Evolutionary conservation across 2,888 invertebrate genomes (phyloP), one percentile per base, ranked within the genome.

Genomic region (Luperina testacea): DNA sequence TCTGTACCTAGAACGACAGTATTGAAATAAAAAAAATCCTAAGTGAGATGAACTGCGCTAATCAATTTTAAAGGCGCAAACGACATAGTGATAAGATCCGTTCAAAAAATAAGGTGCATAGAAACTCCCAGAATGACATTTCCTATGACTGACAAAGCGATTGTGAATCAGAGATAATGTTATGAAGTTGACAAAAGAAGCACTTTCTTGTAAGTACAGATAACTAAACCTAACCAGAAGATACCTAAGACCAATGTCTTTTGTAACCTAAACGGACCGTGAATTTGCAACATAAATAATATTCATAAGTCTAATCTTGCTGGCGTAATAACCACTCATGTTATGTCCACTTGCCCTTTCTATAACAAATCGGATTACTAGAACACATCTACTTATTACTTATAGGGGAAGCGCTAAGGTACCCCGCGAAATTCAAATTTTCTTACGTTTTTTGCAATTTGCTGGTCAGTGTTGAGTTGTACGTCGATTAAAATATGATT

Each of bases 221-320:
- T 68, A 20, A 69, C 13, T 32, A 4, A 27, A 13, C 24, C 32
- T 7, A 69, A 51, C 48, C 32, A 69, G 0, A 27, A 69, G 8
- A 69, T 48, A 65, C 0, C 2, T n/a, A 59, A 11, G 24, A n/a
- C 5, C 0, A 0, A 59, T 17, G 53, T 17, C 1, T 57, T 65
- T 57, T 57, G 11, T 45, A 57, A 24, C 8, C 0, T 1, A 57
- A 57, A 45, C 0, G 5, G 45, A 42, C 24, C 24, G 69, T 48
- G 17, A 45, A 69, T 48, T 68, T 57, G 57, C 57, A 48, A 13
- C 38, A 38, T 6, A 80, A 69, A 80, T 80, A 27, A 48, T 59
- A 77, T 61, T 67, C 57, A 48, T 57, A 27, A 64, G 38, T 27
- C 9, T 67, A n/a, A 38, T 63, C 42, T 32, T 24, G 17, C 51